These are phyloP conservation scores for Busseola fusca DNA, from an alignment of 2,888 invertebrate species.

Conservation along the genomic window DNA sequence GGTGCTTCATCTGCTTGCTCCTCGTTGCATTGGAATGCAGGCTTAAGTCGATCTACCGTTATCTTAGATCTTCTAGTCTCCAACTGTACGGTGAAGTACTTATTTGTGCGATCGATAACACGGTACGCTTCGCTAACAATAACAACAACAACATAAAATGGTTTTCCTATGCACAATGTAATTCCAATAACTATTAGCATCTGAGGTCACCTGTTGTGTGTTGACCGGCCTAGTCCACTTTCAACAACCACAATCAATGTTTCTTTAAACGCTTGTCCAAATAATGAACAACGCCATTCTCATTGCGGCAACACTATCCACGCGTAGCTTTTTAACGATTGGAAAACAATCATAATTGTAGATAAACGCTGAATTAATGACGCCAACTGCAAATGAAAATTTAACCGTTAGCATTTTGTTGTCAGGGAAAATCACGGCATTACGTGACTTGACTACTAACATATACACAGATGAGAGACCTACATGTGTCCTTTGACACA, in stretches of 20 bases:
- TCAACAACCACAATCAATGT: slow-evolving; percentile 23
- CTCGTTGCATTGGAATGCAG: too few relatives aligned
- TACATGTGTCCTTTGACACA: background rate
- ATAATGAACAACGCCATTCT: background rate
- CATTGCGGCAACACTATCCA: slow-evolving; percentile 1
- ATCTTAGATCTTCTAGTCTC: too few relatives aligned
- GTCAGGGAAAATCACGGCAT: background rate
- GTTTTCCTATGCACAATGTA: background rate
- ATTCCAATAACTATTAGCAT: slow-evolving; percentile 6
- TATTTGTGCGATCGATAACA: too few relatives aligned
- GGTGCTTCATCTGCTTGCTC: too few relatives aligned
- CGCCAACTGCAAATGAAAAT: slow-evolving; percentile 15
- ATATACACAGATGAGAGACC: background rate
- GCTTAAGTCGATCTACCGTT: too few relatives aligned
- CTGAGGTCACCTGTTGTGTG: background rate
- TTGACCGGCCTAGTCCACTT: background rate
- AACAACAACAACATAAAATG: slow-evolving; percentile 2
- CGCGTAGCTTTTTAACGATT: slow-evolving; percentile 5
- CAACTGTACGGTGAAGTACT: too few relatives aligned
- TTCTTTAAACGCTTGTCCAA: slow-evolving; percentile 18
- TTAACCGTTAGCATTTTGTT: slow-evolving; percentile 19
- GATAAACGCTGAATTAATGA: slow-evolving; percentile 23
- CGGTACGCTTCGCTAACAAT: too few relatives aligned
- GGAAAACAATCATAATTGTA: slow-evolving; percentile 35
- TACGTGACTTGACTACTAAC: slow-evolving; percentile 3